Evolutionary conservation across 1,140 invertebrate genomes (phyloP).

Genomic region (Bathynomus jamesi): DNA sequence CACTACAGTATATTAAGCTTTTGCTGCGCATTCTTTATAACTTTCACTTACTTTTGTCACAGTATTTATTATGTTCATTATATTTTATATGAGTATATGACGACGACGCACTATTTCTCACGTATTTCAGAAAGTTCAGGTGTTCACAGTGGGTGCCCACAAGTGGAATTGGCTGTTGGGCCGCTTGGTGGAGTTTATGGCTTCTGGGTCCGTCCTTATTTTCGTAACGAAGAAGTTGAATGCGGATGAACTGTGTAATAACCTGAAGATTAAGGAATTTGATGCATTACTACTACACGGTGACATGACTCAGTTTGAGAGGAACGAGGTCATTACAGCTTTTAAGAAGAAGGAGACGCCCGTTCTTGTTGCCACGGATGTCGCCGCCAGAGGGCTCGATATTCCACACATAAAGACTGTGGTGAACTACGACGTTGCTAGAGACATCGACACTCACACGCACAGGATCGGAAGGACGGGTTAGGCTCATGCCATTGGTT

Average conservation of each 20-base stretch:
- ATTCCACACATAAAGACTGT: constrained; percentile 96
- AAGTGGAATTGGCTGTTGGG: constrained; percentile 89
- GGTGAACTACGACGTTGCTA: constrained; percentile 92
- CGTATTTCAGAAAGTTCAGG: constrained; percentile 46
- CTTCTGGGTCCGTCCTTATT: constrained; percentile 83
- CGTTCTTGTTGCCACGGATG: constrained; percentile 94
- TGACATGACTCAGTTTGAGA: constrained; percentile 87
- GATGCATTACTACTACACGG: constrained; percentile 87
- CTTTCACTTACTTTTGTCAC: no score
- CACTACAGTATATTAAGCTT: no score
- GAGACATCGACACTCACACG: constrained; percentile 98
- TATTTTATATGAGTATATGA: no score
- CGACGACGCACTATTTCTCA: no score
- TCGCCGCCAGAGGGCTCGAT: constrained; percentile 96
- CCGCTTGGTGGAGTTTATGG: constrained; percentile 79
- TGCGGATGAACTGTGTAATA: constrained; percentile 83
- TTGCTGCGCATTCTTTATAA: no score
- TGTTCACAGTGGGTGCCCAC: constrained; percentile 68
- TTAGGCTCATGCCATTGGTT: constrained; percentile 14
- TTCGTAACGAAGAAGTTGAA: constrained; percentile 98
- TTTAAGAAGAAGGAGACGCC: constrained; percentile 90
- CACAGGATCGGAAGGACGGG: constrained; percentile 94
- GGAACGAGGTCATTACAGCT: constrained; percentile 89
- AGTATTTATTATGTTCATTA: no score
- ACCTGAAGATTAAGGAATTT: constrained; percentile 80